Evolutionary conservation across 2,888 invertebrate species (phyloP), one percentile per base, ranked within the genome.

Genomic region (Ametastegia equiseti): DNA sequence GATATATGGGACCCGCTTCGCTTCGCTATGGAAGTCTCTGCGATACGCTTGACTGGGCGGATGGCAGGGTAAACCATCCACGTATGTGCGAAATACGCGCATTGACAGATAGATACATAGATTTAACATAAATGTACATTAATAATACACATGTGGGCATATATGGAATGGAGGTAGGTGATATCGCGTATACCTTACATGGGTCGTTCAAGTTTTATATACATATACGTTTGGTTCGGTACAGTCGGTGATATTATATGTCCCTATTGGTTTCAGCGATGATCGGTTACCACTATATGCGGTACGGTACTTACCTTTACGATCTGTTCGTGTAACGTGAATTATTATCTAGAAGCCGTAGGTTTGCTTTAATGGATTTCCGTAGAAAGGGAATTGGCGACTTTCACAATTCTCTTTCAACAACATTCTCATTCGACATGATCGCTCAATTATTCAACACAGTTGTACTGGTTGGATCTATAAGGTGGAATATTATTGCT

Each of bases 381-480:
- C 63, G 80, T 85, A 84, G 84, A 86, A 85, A 84, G 85, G 86
- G 86, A 86, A 86, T 83, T 80, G 84, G 5, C 5, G 45, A 30
- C 63, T 42, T 87, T 86, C 86, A 84, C 85, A 84, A 87, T 87
- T 86, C 85, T 83, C 83, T 86, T 88, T 86, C 86, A 85, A 27
- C 39, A 67, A 39, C 67, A 36, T 36, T 39, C 7, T 36, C 67
- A 36, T 36, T 39, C 7, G 39, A 60, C 87, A 85, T 85, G 86
- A 86, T 87, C 85, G 84, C 86, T 87, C 86, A 87, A 86, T 88
- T 87, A 87, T 87, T 87, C 86, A 86, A 84, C 84, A 82, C 80
- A 69, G 30, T 13, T 45, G 42, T 47, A 30, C n/a, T 63, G 27
- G 23, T 23, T 63, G 27, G 23, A 30, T 9, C 7, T 67, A 67